phyloP scores from a whole-genome alignment of 2,797 vertebrate species.

The Muscicapa comitata region DNA sequence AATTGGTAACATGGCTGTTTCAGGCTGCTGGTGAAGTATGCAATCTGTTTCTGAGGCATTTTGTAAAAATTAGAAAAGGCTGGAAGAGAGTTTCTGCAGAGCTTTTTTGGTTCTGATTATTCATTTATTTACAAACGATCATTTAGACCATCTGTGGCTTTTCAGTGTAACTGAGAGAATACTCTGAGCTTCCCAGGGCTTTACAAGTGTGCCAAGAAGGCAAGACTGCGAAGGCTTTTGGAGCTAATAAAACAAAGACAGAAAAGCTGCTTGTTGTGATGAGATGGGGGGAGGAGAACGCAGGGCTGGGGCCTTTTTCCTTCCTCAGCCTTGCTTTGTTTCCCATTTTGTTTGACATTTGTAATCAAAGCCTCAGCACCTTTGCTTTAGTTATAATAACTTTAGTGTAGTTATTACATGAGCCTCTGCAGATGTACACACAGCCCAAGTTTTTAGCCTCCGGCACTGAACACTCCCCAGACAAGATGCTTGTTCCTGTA shows the following conservation, averaged over 20 bases:
- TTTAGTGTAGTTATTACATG: slow-evolving; percentile 35
- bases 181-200: slow-evolving; percentile 61
- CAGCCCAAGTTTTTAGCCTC: slow-evolving; percentile 52
- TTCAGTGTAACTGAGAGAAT: slow-evolving; percentile 56
- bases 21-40: neutral
- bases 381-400: slow-evolving; percentile 50
- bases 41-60: neutral
- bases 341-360: slow-evolving; percentile 41
- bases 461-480: slow-evolving; percentile 53
- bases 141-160: slow-evolving; percentile 50
- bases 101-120: slow-evolving; percentile 51
- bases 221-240: slow-evolving; percentile 48
- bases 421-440: slow-evolving; percentile 43
- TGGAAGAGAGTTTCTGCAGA: neutral
- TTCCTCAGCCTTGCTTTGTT: slow-evolving; percentile 42
- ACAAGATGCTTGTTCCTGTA: slow-evolving; percentile 45
- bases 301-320: neutral
- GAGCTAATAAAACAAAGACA: slow-evolving; percentile 68
- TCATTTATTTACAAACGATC: slow-evolving; percentile 52
- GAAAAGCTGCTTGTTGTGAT: slow-evolving; percentile 52
- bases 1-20: neutral
- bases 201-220: slow-evolving; percentile 46
- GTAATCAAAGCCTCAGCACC: slow-evolving; percentile 52
- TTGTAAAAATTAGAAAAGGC: neutral
- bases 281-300: neutral